These are phyloP conservation scores for Drosophila formosana DNA, from an alignment of 2,888 invertebrate genomes.

Conservation along the genomic window DNA sequence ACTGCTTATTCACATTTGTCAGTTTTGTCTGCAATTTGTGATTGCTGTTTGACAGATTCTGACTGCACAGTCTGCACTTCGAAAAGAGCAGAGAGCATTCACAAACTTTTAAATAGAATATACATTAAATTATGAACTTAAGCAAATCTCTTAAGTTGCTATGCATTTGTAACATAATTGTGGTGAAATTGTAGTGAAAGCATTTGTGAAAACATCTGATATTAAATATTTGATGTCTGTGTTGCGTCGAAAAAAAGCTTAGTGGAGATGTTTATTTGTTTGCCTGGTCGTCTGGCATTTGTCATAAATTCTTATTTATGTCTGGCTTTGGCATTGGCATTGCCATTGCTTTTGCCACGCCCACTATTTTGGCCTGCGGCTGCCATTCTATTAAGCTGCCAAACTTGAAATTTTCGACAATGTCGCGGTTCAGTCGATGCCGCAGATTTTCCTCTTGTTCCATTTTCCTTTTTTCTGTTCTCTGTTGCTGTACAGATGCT, in stretches of 20 bases:
- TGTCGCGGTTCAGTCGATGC: slow-evolving; percentile 33
- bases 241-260: slow-evolving; percentile 36
- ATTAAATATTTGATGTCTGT: slow-evolving; percentile 57
- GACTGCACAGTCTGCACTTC: slow-evolving; percentile 39
- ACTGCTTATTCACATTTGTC: slow-evolving; percentile 49
- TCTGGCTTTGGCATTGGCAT: slow-evolving; percentile 33
- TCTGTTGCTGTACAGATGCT: neutral
- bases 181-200: slow-evolving; percentile 10
- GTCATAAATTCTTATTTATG: slow-evolving; percentile 70
- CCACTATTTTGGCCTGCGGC: slow-evolving; percentile 30
- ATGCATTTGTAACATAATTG: neutral
- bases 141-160: neutral
- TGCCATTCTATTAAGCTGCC: slow-evolving; percentile 48
- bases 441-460: slow-evolving; percentile 24
- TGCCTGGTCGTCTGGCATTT: slow-evolving; percentile 57
- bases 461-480: slow-evolving; percentile 1
- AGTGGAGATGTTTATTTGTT: slow-evolving; percentile 54
- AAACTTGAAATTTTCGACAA: slow-evolving; percentile 49
- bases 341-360: slow-evolving; percentile 35
- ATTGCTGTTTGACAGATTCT: slow-evolving; percentile 73
- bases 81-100: neutral
- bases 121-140: neutral
- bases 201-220: slow-evolving; percentile 23
- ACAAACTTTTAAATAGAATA: neutral
- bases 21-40: slow-evolving; percentile 68